phyloP scores from a whole-genome alignment of 2,113 vertebrate genomes.

The Merops nubicus region DNA sequence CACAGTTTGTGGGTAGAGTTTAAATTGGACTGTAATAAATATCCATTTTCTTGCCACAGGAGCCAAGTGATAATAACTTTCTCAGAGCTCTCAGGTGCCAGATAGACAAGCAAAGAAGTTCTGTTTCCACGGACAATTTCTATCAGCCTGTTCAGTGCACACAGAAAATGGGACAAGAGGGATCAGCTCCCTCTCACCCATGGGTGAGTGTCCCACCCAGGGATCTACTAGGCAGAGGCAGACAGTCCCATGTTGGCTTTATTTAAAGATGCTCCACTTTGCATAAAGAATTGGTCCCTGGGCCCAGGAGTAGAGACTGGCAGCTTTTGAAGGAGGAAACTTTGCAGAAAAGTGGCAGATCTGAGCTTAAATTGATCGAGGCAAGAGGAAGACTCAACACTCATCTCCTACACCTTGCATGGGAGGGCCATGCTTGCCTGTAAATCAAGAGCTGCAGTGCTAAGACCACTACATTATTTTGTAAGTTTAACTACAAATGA shows the following conservation, averaged over 20 bases:
- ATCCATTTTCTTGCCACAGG: background rate
- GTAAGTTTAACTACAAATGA: background rate
- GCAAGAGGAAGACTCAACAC: background rate
- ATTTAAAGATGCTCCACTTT: background rate
- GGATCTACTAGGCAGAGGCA: background rate
- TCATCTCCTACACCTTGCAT: background rate
- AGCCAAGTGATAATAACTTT: background rate
- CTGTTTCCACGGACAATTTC: background rate
- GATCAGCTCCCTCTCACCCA: background rate
- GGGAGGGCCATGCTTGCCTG: background rate
- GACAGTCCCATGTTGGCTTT: background rate
- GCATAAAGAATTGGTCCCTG: background rate
- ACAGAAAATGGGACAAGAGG: background rate
- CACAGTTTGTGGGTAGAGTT: background rate
- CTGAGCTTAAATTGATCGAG: background rate
- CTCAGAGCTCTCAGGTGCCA: background rate
- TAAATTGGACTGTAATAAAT: background rate
- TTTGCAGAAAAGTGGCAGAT: background rate
- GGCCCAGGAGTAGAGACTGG: background rate
- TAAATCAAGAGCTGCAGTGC: background rate
- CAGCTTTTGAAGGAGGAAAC: background rate
- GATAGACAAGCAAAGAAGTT: background rate
- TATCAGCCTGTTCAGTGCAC: background rate
- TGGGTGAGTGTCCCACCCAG: accelerated
- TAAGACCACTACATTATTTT: background rate